phyloP scores from a whole-genome alignment of 2,888 invertebrate species.

The Chaetogeoica ovagalla region DNA sequence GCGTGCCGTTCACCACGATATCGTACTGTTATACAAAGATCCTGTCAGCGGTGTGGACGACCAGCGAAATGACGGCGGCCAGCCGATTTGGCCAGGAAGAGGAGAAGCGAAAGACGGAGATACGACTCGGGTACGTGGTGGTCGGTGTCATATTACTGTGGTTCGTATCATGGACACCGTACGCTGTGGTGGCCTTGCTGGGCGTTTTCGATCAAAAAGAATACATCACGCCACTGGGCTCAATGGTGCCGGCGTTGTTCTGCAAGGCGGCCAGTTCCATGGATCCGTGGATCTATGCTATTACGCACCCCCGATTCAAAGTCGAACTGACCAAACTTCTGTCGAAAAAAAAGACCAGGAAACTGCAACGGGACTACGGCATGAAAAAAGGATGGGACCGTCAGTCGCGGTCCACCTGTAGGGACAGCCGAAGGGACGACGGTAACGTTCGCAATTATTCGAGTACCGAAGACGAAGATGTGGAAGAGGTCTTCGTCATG shows the following conservation, averaged over 20 bases:
- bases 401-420: slow-evolving; percentile 30
- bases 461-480: slow-evolving; percentile 62
- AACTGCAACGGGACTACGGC: slow-evolving; percentile 59
- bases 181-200: slow-evolving; percentile 73
- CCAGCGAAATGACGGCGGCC: slow-evolving; percentile 54
- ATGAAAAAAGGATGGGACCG: slow-evolving; percentile 34
- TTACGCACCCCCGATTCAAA: slow-evolving; percentile 77
- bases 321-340: slow-evolving; percentile 65
- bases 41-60: slow-evolving; percentile 65
- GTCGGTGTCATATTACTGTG: slow-evolving; percentile 73
- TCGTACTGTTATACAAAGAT: slow-evolving; percentile 75
- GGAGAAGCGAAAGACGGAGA: slow-evolving; percentile 71
- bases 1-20: slow-evolving; percentile 72
- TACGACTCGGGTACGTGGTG: slow-evolving; percentile 64
- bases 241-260: slow-evolving; percentile 78
- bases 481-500: slow-evolving; percentile 65
- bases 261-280: slow-evolving; percentile 81
- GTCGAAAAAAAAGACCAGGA: slow-evolving; percentile 56
- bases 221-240: slow-evolving; percentile 69
- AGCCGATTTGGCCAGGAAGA: slow-evolving; percentile 60
- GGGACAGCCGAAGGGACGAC: neutral
- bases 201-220: slow-evolving; percentile 71
- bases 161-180: slow-evolving; percentile 82
- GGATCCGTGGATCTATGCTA: slow-evolving; percentile 79
- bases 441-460: slow-evolving; percentile 55